Evolutionary conservation across 1,140 invertebrate genomes (phyloP).

Genomic region (Mycetomoellerius zeteki): DNA sequence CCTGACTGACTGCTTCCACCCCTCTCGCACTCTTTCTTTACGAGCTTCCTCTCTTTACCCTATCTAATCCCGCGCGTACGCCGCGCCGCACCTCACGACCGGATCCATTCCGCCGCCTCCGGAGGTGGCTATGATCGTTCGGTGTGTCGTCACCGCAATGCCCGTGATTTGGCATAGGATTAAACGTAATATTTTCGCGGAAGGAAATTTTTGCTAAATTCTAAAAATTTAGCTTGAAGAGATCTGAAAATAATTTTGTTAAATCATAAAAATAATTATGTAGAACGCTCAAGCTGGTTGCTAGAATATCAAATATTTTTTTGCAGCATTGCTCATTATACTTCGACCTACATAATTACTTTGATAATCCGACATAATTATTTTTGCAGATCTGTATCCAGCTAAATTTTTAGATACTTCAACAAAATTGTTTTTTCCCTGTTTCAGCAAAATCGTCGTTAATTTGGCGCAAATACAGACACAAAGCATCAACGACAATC

Average conservation of each 20-base stretch:
- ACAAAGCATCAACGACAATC: neutral
- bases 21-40: conserved; percentile 65
- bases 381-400: no score
- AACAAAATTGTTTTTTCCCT: no score
- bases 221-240: no score
- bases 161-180: conserved; percentile 35
- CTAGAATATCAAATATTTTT: no score
- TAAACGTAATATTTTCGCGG: neutral
- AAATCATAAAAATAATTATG: no score
- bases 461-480: neutral
- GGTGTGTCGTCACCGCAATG: conserved; percentile 20
- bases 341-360: no score
- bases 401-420: no score
- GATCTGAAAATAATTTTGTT: no score
- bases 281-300: no score
- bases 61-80: conserved; percentile 15
- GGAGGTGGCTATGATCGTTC: conserved; percentile 27
- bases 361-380: no score
- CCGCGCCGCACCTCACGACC: neutral
- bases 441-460: neutral
- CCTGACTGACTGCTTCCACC: conserved; percentile 75
- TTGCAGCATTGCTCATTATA: no score
- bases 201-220: no score
- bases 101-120: conserved; percentile 40
- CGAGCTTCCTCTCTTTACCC: conserved; percentile 57